Evolutionary conservation across 1,140 invertebrate genomes (phyloP).

Genomic region (Zaprionus camerounensis): DNA sequence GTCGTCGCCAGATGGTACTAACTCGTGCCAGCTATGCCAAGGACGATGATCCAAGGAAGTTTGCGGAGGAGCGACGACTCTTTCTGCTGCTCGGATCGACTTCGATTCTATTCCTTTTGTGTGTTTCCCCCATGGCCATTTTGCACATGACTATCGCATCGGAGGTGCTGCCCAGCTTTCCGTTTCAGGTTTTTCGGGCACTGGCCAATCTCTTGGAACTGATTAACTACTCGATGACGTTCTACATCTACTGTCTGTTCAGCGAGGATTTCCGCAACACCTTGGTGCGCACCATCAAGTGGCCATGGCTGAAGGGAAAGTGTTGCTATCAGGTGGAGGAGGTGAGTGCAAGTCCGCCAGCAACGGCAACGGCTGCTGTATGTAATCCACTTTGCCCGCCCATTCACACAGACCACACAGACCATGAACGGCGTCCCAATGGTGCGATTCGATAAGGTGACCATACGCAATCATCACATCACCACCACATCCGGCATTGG

Average conservation of each 20-base stretch:
- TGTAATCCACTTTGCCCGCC: slow-evolving; percentile 57
- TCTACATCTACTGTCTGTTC: slow-evolving; percentile 92
- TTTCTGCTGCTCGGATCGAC: slow-evolving; percentile 89
- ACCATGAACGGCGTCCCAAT: slow-evolving; percentile 54
- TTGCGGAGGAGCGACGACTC: slow-evolving; percentile 89
- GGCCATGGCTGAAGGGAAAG: slow-evolving; percentile 85
- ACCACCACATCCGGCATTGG: slow-evolving; percentile 78
- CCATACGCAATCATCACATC: slow-evolving; percentile 70
- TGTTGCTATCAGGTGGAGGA: slow-evolving; percentile 75
- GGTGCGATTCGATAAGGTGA: slow-evolving; percentile 71
- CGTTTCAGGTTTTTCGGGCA: slow-evolving; percentile 90
- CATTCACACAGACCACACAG: slow-evolving; percentile 55
- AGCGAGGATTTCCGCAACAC: slow-evolving; percentile 91
- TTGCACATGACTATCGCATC: slow-evolving; percentile 89
- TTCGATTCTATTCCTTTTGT: slow-evolving; percentile 90
- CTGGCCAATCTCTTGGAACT: slow-evolving; percentile 90
- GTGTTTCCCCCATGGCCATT: slow-evolving; percentile 91
- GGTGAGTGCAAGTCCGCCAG: slow-evolving; percentile 75
- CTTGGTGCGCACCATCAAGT: slow-evolving; percentile 87
- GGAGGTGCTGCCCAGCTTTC: slow-evolving; percentile 86
- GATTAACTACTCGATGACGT: slow-evolving; percentile 91
- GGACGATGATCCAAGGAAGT: slow-evolving; percentile 88
- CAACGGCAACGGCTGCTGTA: slow-evolving; percentile 58
- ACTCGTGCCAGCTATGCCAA: slow-evolving; percentile 83
- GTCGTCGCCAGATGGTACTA: slow-evolving; percentile 87